These are phyloP conservation scores for Cryptoblepharus egeriae DNA, from an alignment of 2,797 vertebrate species.

Conservation along the genomic window DNA sequence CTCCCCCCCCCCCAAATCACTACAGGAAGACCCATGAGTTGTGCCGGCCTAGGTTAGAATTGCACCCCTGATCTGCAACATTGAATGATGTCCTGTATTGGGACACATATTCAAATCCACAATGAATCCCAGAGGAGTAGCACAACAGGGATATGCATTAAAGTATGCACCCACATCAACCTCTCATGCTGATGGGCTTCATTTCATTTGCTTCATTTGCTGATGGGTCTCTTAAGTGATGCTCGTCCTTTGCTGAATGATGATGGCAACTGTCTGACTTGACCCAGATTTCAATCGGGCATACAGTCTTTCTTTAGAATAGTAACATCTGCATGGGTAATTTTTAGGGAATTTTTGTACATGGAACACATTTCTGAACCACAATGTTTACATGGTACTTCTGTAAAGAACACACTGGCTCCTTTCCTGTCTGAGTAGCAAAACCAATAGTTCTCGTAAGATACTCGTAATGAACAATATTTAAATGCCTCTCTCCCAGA, in stretches of 20 bases:
- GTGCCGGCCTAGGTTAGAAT: too few species aligned
- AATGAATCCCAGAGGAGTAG: not conserved
- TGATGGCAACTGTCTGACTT: not conserved
- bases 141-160: not conserved
- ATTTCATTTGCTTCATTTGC: not conserved
- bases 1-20: too few species aligned
- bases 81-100: not conserved
- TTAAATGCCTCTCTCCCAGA: not conserved
- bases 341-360: too few species aligned
- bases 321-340: not conserved
- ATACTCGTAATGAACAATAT: not conserved
- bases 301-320: not conserved
- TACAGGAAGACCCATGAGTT: too few species aligned
- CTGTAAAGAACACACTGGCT: not conserved
- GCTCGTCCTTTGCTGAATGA: not conserved
- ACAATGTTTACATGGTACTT: not conserved
- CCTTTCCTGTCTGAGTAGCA: not conserved
- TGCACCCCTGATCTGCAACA: too few species aligned
- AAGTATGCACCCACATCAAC: not conserved
- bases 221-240: too few species aligned
- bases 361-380: not conserved
- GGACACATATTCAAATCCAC: not conserved
- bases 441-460: not conserved
- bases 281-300: not conserved
- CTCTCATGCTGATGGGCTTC: too few species aligned